Percentiles rank a stretch among this genome's conserved stretches.
These are phyloP conservation scores for Xestia xanthographa DNA, from an alignment of 2,888 invertebrate genomes.

Conservation along the genomic window DNA sequence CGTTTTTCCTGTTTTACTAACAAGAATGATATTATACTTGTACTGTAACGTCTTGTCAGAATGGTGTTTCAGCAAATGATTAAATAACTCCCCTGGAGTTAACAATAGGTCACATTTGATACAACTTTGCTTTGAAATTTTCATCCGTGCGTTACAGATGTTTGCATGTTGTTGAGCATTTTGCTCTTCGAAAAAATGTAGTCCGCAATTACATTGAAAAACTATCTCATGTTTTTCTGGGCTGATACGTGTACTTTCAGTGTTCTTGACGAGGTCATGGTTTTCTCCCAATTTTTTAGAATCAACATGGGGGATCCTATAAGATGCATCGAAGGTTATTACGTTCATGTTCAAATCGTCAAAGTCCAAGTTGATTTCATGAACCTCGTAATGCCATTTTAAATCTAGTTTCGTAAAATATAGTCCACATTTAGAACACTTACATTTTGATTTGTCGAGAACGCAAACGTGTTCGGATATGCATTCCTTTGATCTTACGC, in stretches of 20 bases:
- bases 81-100: slow-evolving; percentile 78
- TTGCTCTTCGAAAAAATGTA: slow-evolving; percentile 77
- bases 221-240: slow-evolving; percentile 66
- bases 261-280: background rate
- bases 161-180: slow-evolving; percentile 72
- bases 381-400: slow-evolving; percentile 74
- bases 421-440: slow-evolving; percentile 77
- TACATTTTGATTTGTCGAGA: slow-evolving; percentile 66
- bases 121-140: slow-evolving; percentile 76
- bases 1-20: slow-evolving; percentile 48
- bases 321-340: slow-evolving; percentile 64
- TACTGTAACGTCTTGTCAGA: slow-evolving; percentile 74
- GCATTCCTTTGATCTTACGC: slow-evolving; percentile 67
- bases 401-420: slow-evolving; percentile 74
- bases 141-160: slow-evolving; percentile 70
- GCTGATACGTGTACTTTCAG: slow-evolving; percentile 2
- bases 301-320: background rate
- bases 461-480: slow-evolving; percentile 74
- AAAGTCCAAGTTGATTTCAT: slow-evolving; percentile 76
- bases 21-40: slow-evolving; percentile 73
- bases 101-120: slow-evolving; percentile 81
- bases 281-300: slow-evolving; percentile 7
- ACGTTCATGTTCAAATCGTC: slow-evolving; percentile 74
- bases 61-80: slow-evolving; percentile 81
- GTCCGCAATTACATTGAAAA: slow-evolving; percentile 81